Evolutionary conservation across 1,140 invertebrate genomes (phyloP).

Genomic region (Chionoecetes opilio): DNA sequence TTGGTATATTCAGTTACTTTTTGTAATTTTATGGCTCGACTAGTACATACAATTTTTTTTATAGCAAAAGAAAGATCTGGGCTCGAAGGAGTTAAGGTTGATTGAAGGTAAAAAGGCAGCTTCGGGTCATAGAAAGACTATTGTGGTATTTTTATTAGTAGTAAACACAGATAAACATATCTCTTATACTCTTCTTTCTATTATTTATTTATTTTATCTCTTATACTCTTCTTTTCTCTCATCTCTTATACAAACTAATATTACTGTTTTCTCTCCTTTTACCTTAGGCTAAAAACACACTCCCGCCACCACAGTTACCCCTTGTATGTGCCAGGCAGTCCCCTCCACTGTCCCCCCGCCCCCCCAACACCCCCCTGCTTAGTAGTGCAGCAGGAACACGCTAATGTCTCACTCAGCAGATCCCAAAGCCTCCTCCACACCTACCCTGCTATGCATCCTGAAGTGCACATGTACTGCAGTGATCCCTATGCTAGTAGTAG

Average conservation of each 20-base stretch:
- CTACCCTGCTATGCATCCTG: not conserved
- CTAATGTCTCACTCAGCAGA: slow-evolving; percentile 53
- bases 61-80: no score
- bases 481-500: not conserved
- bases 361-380: slow-evolving; percentile 70
- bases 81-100: no score
- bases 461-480: not conserved
- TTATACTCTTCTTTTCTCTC: slow-evolving; percentile 3
- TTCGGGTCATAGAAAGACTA: no score
- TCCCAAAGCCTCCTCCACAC: slow-evolving; percentile 42
- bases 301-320: slow-evolving; percentile 73
- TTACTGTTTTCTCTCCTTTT: not conserved
- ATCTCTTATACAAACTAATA: not conserved
- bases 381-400: slow-evolving; percentile 61
- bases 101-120: no score
- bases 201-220: not conserved
- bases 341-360: slow-evolving; percentile 64
- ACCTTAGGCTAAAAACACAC: slow-evolving; percentile 65
- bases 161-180: no score
- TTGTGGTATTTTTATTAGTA: no score
- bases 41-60: no score
- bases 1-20: no score
- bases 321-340: slow-evolving; percentile 69
- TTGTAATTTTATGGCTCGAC: no score
- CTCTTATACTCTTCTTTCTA: not conserved